Base-by-base conservation (phyloP, 1,140 invertebrate genomes). In the Bombyx mandarina region DNA sequence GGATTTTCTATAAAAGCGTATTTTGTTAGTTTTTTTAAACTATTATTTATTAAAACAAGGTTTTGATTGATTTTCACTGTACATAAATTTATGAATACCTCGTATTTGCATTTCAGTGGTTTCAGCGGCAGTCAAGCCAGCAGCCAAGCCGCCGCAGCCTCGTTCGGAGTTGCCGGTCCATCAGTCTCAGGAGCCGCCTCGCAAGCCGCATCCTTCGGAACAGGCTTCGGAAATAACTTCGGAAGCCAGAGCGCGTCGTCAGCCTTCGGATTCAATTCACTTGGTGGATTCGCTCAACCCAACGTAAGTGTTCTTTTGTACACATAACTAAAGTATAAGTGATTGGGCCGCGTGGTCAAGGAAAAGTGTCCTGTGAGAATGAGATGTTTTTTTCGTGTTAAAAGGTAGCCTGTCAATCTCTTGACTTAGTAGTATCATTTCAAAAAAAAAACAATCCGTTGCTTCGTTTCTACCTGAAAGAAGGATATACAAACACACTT, bases 101-200 rank as follows among this genome's bases (percentile, higher is more conserved):
- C 2, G 4, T 35, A 35, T 35, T 44, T 3, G 6, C 8, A 10
- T 67, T 70, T 44, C 62, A 71, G 69, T 45, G 63, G 78, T 1
- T 80, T 84, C 64, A 71, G 77, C 52, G 78, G 83, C 6, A 84
- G 81, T 52, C 82, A 86, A 51, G 75, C 83, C 0, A 83, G 79
- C 58, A 86, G 83, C 26, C 83, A 86, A 69, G 79, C 81, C 7
- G 81, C 81, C 65, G 79, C 81, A 6, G 79, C 81, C 7, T 81
- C 80, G 3, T 84, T 86, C 60, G 62, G 65, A 35, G 75, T 71
- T 9, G 52, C 63, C 0, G 75, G 77, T 0, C 48, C 58, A 4
- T 73, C 79, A 0, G 56, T 66, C 2, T 82, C 79, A 7, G 79
- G 72, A 0, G 77, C 82, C 1, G 72, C 79, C 1, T 82, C 82